Evolutionary conservation across 2,888 invertebrate species (phyloP).

Genomic region (Drosophila prolongata): DNA sequence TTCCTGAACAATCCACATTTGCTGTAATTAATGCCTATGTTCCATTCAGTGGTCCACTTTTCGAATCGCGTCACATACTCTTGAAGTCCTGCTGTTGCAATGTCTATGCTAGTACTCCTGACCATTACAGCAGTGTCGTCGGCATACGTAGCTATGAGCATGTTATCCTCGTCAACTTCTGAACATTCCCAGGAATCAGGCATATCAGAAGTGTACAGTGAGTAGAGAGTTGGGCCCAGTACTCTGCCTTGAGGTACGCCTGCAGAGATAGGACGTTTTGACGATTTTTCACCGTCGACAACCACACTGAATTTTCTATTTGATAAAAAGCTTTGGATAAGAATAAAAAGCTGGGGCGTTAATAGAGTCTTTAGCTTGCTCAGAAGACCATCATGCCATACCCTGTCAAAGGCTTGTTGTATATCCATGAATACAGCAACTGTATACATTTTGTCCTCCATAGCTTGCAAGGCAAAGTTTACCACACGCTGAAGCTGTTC

Average conservation of each 20-base stretch:
- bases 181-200: not conserved
- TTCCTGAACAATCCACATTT: too few species aligned
- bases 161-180: not conserved
- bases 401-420: not conserved
- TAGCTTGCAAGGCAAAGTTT: not conserved
- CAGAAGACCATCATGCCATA: not conserved
- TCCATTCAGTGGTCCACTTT: too few species aligned
- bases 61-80: too few species aligned
- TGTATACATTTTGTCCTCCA: not conserved
- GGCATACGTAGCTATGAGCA: not conserved
- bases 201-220: not conserved
- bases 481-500: not conserved
- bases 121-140: not conserved
- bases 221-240: not conserved
- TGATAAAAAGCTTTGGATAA: not conserved
- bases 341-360: not conserved
- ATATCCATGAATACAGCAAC: conserved; percentile 1
- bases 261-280: not conserved
- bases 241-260: not conserved
- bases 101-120: too few species aligned
- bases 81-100: too few species aligned
- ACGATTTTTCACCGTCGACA: not conserved
- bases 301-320: not conserved
- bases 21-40: too few species aligned
- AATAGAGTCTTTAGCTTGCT: not conserved